Conservation (phyloP, 2,113 vertebrate species). For the Podarcis muralis region DNA sequence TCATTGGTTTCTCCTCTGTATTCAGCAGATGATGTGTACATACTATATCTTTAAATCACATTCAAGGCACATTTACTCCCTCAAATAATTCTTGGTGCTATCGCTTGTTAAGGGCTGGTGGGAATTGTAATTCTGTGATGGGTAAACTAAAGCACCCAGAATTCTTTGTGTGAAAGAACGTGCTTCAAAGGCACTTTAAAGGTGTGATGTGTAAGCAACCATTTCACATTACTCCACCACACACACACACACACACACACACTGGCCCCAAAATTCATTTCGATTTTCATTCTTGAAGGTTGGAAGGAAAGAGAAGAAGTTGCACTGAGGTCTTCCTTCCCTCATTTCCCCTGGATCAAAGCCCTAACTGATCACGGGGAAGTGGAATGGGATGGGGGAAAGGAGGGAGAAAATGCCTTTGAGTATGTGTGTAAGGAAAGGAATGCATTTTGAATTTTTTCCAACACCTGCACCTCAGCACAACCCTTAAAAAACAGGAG, state of each 20-base stretch:
- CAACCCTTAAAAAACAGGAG: not conserved
- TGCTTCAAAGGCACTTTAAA: too few relatives aligned
- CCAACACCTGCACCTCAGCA: not conserved
- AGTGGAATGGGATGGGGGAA: not conserved
- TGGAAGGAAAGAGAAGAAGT: not conserved
- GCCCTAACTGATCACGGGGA: not conserved
- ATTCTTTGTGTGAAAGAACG: too few relatives aligned
- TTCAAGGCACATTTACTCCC: too few relatives aligned
- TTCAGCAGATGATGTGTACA: not conserved
- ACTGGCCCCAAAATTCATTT: not conserved
- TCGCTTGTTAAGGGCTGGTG: too few relatives aligned
- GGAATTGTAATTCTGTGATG: too few relatives aligned
- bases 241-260: too few relatives aligned
- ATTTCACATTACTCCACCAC: not conserved
- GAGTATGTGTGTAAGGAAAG: not conserved
- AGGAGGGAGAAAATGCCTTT: not conserved
- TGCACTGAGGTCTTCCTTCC: not conserved
- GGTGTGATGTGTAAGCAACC: not conserved
- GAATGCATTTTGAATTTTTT: not conserved
- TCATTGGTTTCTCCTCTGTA: not conserved
- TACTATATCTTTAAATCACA: too few relatives aligned
- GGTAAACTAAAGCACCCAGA: too few relatives aligned
- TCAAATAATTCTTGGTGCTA: too few relatives aligned
- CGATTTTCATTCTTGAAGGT: not conserved
- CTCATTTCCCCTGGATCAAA: not conserved